Evolutionary conservation across 2,797 vertebrate genomes (phyloP), one percentile per base, ranked within the genome.

Genomic region (Emys orbicularis): DNA sequence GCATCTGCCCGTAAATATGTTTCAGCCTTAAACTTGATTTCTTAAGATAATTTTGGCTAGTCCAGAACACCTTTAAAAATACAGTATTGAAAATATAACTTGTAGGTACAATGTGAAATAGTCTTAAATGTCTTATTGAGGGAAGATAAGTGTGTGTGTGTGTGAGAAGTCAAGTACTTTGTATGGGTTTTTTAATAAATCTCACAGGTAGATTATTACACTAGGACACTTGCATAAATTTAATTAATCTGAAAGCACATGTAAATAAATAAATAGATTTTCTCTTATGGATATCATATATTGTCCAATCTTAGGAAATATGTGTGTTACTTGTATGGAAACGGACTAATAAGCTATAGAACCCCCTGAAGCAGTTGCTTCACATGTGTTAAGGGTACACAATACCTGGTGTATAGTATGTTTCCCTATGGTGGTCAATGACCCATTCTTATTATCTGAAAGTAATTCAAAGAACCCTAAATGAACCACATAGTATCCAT

Each of bases 281-380:
- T 79, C 21, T 81, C 4, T 94, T 93, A 84, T 88, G 37, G 79
- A 41, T 61, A 10, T 25, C 49, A 10, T 29, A 83, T 84, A 84
- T 53, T 76, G 10, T 72, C 16, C 87, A 49, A 79, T 84, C 83
- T 90, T 76, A 34, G 90, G 37, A 90, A 85, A 83, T 86, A 16
- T 96, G 53, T 87, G 59, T 91, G 59, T 92, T 5, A 31, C 96
- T 94, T 97, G 16, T 44, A 31, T 49, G 29, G 4, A 90, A 96
- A 85, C 59, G 19, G 80, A 79, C 49, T 79, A 59, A 79, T 80
- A 76, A 27, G 12, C 92, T 88, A 92, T 88, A 88, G 53, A 25
- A 41, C 16, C 19, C 86, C 65, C 91, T 94, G 87, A 92, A 82
- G 92, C 1, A 80, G 9, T 88, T 89, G 16, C 9, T 92, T 90